These are phyloP conservation scores for Spizella passerina DNA, from an alignment of 2,797 vertebrate genomes.

Conservation along the genomic window DNA sequence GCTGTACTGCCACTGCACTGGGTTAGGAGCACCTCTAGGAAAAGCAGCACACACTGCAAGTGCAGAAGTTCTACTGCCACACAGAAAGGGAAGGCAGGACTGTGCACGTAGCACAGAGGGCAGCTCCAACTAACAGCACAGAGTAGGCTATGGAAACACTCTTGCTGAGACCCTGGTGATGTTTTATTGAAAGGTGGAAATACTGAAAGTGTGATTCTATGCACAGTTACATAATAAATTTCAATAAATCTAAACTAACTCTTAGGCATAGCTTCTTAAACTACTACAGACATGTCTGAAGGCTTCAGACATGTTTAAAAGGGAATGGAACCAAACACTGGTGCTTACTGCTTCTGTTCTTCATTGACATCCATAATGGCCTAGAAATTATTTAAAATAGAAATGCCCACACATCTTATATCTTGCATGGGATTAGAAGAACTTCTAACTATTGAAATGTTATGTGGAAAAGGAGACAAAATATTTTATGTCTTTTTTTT, in stretches of 20 bases:
- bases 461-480: background rate
- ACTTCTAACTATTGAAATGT: background rate
- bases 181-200: background rate
- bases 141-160: accelerated
- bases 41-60: background rate
- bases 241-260: background rate
- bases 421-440: background rate
- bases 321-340: background rate
- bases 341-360: background rate
- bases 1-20: background rate
- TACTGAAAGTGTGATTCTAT: background rate
- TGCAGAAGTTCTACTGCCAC: background rate
- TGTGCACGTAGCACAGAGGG: background rate
- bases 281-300: background rate
- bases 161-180: background rate
- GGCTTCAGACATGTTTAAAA: background rate
- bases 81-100: background rate
- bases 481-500: background rate
- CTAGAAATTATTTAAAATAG: background rate
- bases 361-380: background rate
- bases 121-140: accelerated
- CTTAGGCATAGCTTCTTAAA: background rate
- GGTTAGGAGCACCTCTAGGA: background rate
- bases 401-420: background rate
- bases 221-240: background rate